Percentiles rank a stretch among this genome's conserved stretches.
Conservation (phyloP, 1,140 invertebrate genomes). For the Ladona fulva region DNA sequence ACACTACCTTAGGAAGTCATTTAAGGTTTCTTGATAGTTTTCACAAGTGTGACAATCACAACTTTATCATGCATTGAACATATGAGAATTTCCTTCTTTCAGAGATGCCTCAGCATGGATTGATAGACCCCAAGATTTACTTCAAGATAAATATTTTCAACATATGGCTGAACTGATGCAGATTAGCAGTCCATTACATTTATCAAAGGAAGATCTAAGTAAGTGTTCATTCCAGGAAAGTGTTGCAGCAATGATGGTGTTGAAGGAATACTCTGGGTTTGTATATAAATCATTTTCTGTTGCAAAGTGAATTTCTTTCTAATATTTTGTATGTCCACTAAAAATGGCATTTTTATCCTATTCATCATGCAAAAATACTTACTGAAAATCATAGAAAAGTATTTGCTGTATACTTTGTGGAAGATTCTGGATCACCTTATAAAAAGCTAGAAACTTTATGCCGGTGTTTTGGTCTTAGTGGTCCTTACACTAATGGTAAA, state of each 20-base stretch:
- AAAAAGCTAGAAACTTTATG: slow-evolving; percentile 19
- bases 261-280: slow-evolving; percentile 20
- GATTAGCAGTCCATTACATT: slow-evolving; percentile 17
- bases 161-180: slow-evolving; percentile 21
- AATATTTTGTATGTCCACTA: too few relatives aligned
- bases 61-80: too few relatives aligned
- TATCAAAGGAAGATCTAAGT: slow-evolving; percentile 22
- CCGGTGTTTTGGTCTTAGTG: slow-evolving; percentile 23
- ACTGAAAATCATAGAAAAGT: slow-evolving; percentile 14
- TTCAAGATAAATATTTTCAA: slow-evolving; percentile 23
- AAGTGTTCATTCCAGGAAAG: slow-evolving; percentile 20
- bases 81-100: background rate
- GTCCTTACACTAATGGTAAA: slow-evolving; percentile 14
- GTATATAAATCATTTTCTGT: background rate
- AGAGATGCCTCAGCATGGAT: slow-evolving; percentile 21
- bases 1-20: too few relatives aligned
- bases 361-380: too few relatives aligned
- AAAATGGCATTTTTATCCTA: too few relatives aligned
- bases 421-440: slow-evolving; percentile 16
- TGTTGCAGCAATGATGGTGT: slow-evolving; percentile 21
- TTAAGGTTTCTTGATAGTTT: too few relatives aligned
- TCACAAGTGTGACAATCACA: too few relatives aligned
- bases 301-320: background rate
- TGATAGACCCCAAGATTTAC: slow-evolving; percentile 23
- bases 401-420: slow-evolving; percentile 23